These are phyloP conservation scores for Apostichopus japonicus DNA, from an alignment of 35 echinoderm and acorn worm genomes.

Conservation along the genomic window DNA sequence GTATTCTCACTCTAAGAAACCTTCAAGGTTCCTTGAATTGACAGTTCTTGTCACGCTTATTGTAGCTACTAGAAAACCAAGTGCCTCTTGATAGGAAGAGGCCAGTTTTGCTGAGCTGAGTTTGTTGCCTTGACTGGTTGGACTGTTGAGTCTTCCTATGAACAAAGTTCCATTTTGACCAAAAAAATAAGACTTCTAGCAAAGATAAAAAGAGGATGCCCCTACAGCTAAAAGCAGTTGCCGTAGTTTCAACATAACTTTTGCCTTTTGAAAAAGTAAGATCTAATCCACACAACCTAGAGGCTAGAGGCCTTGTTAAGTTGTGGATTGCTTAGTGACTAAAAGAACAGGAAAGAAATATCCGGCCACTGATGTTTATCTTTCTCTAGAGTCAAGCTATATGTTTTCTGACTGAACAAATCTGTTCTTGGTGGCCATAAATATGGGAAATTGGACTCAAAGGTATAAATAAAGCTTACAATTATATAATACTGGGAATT, in stretches of 20 bases:
- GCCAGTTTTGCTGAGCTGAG: neutral
- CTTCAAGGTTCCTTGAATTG: neutral
- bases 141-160: neutral
- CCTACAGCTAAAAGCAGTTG: constrained; percentile 31
- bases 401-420: neutral
- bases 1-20: neutral
- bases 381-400: neutral
- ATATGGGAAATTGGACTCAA: no score
- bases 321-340: constrained; percentile 34
- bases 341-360: neutral
- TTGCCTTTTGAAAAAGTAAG: constrained; percentile 10
- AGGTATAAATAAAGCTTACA: neutral
- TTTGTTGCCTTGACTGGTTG: neutral
- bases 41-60: neutral
- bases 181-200: neutral
- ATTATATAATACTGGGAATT: neutral
- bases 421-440: no score
- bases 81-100: constrained; percentile 8
- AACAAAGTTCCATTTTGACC: constrained; percentile 40
- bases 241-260: constrained; percentile 1
- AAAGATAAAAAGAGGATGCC: constrained; percentile 21
- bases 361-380: neutral
- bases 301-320: constrained; percentile 18
- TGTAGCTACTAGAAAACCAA: constrained; percentile 5
- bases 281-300: neutral